Percentiles rank a stretch among this genome's conserved stretches.
phyloP scores from a whole-genome alignment of 2,888 invertebrate species.

The Malacosoma neustria region DNA sequence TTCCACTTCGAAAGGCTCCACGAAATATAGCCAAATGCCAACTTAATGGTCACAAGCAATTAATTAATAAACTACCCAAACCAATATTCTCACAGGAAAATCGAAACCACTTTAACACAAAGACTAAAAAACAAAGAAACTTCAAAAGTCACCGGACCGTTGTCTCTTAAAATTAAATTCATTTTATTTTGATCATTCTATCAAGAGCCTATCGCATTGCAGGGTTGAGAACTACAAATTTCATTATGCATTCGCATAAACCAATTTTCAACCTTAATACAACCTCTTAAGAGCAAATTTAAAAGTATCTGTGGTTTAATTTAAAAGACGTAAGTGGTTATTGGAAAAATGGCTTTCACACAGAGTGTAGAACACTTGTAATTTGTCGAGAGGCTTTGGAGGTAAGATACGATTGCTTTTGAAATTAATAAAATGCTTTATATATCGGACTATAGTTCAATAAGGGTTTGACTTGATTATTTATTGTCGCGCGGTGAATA shows the following conservation, averaged over 20 bases:
- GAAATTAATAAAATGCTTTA: constrained; percentile 34
- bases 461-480: not conserved
- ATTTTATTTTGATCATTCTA: constrained; percentile 55
- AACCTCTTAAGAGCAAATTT: constrained; percentile 17
- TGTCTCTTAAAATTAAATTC: constrained; percentile 46
- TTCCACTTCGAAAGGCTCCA: no score
- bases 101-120: constrained; percentile 16
- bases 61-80: constrained; percentile 6
- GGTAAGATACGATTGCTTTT: constrained; percentile 32
- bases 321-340: constrained; percentile 43
- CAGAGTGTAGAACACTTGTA: constrained; percentile 41
- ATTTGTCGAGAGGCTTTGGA: constrained; percentile 35
- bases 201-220: constrained; percentile 64
- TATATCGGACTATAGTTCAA: not conserved
- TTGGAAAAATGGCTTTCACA: constrained; percentile 58
- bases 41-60: not conserved
- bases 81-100: constrained; percentile 64
- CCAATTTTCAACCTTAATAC: constrained; percentile 11
- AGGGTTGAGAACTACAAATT: constrained; percentile 23
- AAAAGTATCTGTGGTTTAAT: not conserved
- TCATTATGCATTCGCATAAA: constrained; percentile 4
- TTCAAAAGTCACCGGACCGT: constrained; percentile 50
- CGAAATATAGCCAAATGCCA: no score
- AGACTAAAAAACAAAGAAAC: constrained; percentile 46
- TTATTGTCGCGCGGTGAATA: no score